phyloP scores from a whole-genome alignment of 2,113 vertebrate species.

The Lampris megalopsis region DNA sequence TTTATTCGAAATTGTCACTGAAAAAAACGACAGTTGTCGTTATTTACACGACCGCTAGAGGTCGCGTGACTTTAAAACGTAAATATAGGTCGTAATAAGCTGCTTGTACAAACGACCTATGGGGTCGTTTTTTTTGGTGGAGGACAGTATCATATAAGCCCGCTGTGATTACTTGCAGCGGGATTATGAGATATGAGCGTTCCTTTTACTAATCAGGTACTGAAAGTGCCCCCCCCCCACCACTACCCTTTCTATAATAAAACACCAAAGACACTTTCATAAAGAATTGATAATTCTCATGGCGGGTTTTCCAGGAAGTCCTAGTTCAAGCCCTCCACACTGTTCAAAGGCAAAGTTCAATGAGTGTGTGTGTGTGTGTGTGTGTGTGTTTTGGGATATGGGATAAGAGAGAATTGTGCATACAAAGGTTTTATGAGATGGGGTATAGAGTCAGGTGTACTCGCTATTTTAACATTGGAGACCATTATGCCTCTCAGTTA shows the following conservation, averaged over 20 bases:
- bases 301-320: conserved; percentile 54
- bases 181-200: conserved; percentile 31
- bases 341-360: conserved; percentile 57
- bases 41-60: too few relatives aligned
- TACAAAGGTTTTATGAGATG: conserved; percentile 35
- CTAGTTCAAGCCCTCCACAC: conserved; percentile 55
- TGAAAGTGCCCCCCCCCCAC: conserved; percentile 22
- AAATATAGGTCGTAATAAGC: too few relatives aligned
- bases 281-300: conserved; percentile 62
- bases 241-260: conserved; percentile 25
- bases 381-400: too few relatives aligned
- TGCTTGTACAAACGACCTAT: too few relatives aligned
- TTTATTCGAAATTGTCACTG: too few relatives aligned
- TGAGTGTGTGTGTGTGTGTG: too few relatives aligned
- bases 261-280: conserved; percentile 52
- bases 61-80: too few relatives aligned
- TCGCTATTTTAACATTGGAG: conserved; percentile 11
- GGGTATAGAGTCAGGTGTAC: conserved; percentile 38
- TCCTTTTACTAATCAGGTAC: conserved; percentile 59
- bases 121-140: too few relatives aligned
- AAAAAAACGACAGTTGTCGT: too few relatives aligned
- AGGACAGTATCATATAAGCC: too few relatives aligned
- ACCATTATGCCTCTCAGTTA: conserved; percentile 39
- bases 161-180: conserved; percentile 28
- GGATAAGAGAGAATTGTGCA: conserved; percentile 1